Conservation (phyloP, 2,888 invertebrate genomes). For the Tachystola acroxantha region DNA sequence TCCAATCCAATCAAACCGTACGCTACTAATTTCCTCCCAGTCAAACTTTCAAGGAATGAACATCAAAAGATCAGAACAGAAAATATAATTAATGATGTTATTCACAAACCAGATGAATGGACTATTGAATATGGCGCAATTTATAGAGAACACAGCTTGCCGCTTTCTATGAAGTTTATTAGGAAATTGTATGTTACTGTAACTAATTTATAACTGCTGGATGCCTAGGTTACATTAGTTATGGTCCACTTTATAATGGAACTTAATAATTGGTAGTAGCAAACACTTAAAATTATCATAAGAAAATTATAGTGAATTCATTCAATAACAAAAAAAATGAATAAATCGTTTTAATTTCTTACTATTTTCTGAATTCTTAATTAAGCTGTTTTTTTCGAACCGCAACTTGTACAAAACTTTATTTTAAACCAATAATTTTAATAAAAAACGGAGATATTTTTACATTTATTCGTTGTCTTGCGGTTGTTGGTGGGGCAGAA, state of each 20-base stretch:
- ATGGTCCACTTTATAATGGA: neutral
- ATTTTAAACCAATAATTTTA: too few species aligned
- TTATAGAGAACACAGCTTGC: slow-evolving; percentile 9
- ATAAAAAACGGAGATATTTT: too few species aligned
- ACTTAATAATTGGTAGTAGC: too few species aligned
- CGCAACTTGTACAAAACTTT: too few species aligned
- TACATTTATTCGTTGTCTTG: too few species aligned
- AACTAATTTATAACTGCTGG: slow-evolving; percentile 33
- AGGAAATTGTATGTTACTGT: slow-evolving; percentile 29
- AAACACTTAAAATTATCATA: too few species aligned
- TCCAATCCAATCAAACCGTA: slow-evolving; percentile 14
- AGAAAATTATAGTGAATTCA: too few species aligned
- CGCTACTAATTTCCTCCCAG: slow-evolving; percentile 28
- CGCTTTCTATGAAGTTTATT: slow-evolving; percentile 37
- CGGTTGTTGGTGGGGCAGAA: too few species aligned
- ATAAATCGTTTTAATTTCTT: too few species aligned
- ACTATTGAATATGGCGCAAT: slow-evolving; percentile 28
- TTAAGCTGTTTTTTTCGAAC: too few species aligned
- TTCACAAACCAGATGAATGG: slow-evolving; percentile 37
- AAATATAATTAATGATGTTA: slow-evolving; percentile 42
- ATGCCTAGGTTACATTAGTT: neutral
- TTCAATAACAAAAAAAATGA: too few species aligned
- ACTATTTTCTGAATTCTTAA: too few species aligned
- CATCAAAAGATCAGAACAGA: slow-evolving; percentile 33
- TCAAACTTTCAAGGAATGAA: slow-evolving; percentile 27